Conservation (phyloP, 2,888 invertebrate genomes). For the Tiliacea citrago region DNA sequence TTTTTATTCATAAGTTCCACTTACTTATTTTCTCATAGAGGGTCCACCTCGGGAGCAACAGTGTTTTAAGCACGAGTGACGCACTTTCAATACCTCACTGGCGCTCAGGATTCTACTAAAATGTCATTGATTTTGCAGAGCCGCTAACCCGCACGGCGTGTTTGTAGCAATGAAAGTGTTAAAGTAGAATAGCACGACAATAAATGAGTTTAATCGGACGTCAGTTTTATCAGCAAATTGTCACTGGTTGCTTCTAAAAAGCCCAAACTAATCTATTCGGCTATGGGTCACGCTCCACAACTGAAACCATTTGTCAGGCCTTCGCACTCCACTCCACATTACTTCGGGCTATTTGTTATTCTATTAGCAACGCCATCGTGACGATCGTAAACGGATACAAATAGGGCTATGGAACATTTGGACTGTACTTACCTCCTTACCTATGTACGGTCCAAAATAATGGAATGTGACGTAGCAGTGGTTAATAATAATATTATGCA, state of each 20-base stretch:
- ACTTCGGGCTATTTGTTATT: constrained; percentile 23
- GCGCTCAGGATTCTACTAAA: no score
- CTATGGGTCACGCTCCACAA: background rate
- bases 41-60: no score
- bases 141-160: no score
- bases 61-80: no score
- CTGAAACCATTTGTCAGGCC: background rate
- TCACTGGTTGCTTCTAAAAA: background rate
- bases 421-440: background rate
- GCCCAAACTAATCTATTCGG: background rate
- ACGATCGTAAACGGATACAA: constrained; percentile 30
- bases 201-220: no score
- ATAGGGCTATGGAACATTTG: constrained; percentile 13
- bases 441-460: background rate
- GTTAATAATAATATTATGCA: background rate
- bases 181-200: no score
- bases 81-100: no score
- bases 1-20: no score
- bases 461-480: background rate
- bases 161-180: no score
- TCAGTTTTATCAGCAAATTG: no score
- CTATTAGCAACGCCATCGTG: constrained; percentile 17
- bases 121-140: no score
- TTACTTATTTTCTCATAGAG: no score
- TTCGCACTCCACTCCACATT: background rate